Percentiles rank a stretch among this genome's conserved stretches.
phyloP scores from a whole-genome alignment of 2,797 vertebrate genomes.

The Poeciliopsis paucimaculata region DNA sequence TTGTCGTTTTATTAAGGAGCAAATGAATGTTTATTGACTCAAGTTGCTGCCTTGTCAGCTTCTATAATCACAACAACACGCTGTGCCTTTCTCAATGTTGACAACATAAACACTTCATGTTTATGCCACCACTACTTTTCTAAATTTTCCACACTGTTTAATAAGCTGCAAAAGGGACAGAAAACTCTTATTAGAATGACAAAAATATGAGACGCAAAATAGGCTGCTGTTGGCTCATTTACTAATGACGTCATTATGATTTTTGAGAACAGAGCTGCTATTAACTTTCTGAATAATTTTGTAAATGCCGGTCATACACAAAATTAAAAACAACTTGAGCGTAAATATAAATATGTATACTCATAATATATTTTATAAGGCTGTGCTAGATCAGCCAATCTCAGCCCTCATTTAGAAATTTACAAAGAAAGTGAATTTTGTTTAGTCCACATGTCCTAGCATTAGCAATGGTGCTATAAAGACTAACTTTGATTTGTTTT shows the following conservation, averaged over 20 bases:
- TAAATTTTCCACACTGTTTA: slow-evolving; percentile 48
- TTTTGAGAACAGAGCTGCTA: background rate
- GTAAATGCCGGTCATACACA: background rate
- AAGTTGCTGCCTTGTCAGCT: slow-evolving; percentile 10
- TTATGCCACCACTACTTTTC: slow-evolving; percentile 43
- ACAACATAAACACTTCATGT: slow-evolving; percentile 17
- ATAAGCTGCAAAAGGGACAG: slow-evolving; percentile 42
- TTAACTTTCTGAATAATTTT: background rate
- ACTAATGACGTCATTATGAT: background rate
- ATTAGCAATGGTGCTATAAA: no score
- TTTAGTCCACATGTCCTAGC: background rate
- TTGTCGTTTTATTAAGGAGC: slow-evolving; percentile 27
- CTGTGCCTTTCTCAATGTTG: background rate
- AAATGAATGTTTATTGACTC: slow-evolving; percentile 39
- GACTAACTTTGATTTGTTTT: no score
- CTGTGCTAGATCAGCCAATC: background rate
- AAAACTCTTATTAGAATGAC: slow-evolving; percentile 40
- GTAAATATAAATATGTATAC: background rate
- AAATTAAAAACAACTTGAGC: background rate
- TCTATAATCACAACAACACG: background rate
- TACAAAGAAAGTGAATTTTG: background rate
- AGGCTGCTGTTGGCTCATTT: background rate
- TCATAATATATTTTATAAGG: background rate
- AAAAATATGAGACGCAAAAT: slow-evolving; percentile 5
- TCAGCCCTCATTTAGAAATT: background rate